Base-by-base conservation (phyloP, 2,797 vertebrate species). In the Lateolabrax maculatus region DNA sequence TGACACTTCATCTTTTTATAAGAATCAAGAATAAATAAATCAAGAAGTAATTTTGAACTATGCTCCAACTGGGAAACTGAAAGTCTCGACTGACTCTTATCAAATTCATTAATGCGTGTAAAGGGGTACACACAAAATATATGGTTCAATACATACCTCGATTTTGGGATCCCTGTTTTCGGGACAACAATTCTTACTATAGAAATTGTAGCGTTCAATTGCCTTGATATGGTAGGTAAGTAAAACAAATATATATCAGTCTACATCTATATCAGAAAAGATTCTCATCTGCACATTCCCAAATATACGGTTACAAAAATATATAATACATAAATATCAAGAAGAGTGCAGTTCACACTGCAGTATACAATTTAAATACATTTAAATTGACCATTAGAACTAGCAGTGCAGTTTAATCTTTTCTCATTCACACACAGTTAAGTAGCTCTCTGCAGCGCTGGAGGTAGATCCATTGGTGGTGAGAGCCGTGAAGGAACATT, bases 41-140 rank as follows among this genome's bases (percentile, higher is more conserved):
- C 44, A 83, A 21, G 9, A 70, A 44, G 34, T 46, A 0, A 56
- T 23, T 60, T 64, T 64, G 46, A 75, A 39, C 46, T 25, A 12
- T 3, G 15, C 13, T 51, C 13, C 62, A 63, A 34, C 9, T 19
- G 11, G 41, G 3, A 49, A 6, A 60, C 31, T 13, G 39, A 55
- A 55, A 6, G 13, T n/a, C 29, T 48, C 4, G 5, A 49, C n/a
- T 72, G 23, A 25, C 6, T 56, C 21, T 5, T 39, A 37, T 73
- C 3, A 44, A 16, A 49, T 57, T 1, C 60, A 60, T 46, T 27
- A 12, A 7, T 18, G 10, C 27, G 16, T 60, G 6, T 25, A 41
- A 39, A 41, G 7, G 3, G n/a, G n/a, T 48, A 46, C 3, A 60
- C 2, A 10, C 4, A 25, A 11, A 9, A 48, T 31, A 11, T 12